Evolutionary conservation across 2,113 vertebrate genomes (phyloP).

Genomic region (Alexandromys fortis): DNA sequence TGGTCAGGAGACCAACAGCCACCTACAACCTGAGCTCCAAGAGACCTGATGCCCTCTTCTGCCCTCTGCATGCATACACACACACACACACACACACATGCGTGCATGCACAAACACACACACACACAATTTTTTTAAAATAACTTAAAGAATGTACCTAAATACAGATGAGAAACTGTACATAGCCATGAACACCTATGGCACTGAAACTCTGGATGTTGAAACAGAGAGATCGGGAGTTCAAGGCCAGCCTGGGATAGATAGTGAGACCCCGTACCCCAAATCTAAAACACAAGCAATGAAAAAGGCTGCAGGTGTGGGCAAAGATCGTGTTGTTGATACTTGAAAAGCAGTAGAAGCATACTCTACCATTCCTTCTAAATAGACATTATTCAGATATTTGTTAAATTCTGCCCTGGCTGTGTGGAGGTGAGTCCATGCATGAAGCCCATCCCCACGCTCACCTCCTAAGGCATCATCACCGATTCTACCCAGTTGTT

Average conservation of each 20-base stretch:
- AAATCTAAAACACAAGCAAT: background rate
- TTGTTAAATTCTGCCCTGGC: background rate
- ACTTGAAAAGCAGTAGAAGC: background rate
- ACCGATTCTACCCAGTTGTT: accelerated
- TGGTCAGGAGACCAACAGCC: background rate
- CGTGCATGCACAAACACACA: too few species aligned
- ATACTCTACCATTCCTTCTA: background rate
- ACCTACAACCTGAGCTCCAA: background rate
- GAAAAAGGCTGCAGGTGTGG: background rate
- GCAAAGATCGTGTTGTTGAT: background rate
- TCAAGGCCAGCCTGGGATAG: background rate
- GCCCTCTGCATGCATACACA: background rate
- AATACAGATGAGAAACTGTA: background rate
- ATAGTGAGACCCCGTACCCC: background rate
- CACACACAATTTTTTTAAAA: background rate
- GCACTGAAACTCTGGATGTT: background rate
- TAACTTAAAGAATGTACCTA: background rate
- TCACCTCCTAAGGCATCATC: background rate
- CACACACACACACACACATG: background rate
- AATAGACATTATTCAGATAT: background rate
- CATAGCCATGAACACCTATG: background rate
- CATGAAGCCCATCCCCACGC: background rate
- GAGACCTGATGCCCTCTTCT: background rate
- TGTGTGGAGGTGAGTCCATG: too few species aligned
- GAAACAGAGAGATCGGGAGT: background rate